These are phyloP conservation scores for Patella pellucida DNA, from an alignment of 2,888 invertebrate genomes.

Conservation along the genomic window DNA sequence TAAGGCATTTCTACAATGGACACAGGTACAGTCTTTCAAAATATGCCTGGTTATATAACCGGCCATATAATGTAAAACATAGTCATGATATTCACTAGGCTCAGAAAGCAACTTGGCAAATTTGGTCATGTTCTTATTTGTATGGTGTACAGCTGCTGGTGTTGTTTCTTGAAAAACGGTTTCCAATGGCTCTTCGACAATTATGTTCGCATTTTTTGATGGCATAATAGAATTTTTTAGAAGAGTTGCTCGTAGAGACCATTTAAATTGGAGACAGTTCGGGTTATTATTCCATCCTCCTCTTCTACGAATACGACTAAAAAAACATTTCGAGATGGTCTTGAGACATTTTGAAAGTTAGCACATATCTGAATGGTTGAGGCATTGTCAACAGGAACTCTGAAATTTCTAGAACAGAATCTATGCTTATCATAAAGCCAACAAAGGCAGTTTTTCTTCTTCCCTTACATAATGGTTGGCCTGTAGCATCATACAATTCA, in stretches of 20 bases:
- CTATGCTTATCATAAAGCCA: constrained; percentile 15
- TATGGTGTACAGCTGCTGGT: neutral
- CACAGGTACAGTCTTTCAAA: neutral
- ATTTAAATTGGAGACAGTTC: constrained; percentile 18
- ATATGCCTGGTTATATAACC: constrained; percentile 15
- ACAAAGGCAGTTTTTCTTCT: constrained; percentile 19
- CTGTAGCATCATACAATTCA: too few relatives aligned
- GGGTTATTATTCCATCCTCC: constrained; percentile 20
- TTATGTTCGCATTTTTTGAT: constrained; percentile 1
- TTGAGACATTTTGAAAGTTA: constrained; percentile 17
- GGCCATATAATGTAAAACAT: constrained; percentile 18
- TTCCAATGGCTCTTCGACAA: neutral
- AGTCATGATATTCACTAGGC: constrained; percentile 17
- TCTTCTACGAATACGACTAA: constrained; percentile 14
- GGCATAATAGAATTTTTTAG: constrained; percentile 19
- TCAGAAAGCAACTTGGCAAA: neutral
- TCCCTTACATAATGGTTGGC: neutral
- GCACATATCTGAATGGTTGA: constrained; percentile 1
- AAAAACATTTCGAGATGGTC: constrained; percentile 22
- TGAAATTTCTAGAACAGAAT: constrained; percentile 2
- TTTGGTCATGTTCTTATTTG: neutral
- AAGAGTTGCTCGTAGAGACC: constrained; percentile 17
- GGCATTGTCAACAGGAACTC: neutral
- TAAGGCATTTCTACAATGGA: neutral
- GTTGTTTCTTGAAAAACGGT: neutral